Evolutionary conservation across 2,797 vertebrate genomes (phyloP).

Genomic region (Pygocentrus nattereri): DNA sequence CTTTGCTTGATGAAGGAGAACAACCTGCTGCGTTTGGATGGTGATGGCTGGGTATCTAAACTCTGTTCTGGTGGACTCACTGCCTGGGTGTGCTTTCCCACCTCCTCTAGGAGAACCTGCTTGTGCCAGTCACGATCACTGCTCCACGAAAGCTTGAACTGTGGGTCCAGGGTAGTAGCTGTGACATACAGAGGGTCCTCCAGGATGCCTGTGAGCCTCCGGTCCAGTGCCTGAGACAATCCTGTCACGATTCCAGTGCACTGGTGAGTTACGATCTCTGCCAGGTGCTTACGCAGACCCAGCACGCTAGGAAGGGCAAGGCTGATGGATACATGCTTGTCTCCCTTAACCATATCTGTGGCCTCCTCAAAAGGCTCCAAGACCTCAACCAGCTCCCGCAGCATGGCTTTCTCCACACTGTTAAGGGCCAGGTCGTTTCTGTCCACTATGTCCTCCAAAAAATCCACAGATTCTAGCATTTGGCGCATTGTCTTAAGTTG

Average conservation of each 20-base stretch:
- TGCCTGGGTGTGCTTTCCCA: slow-evolving; percentile 76
- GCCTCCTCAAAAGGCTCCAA: slow-evolving; percentile 84
- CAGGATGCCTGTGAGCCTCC: slow-evolving; percentile 74
- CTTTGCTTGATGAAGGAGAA: slow-evolving; percentile 87
- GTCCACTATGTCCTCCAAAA: slow-evolving; percentile 82
- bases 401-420: slow-evolving; percentile 72
- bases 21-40: slow-evolving; percentile 81
- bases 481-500: slow-evolving; percentile 82
- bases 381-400: slow-evolving; percentile 79
- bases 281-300: slow-evolving; percentile 83
- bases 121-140: slow-evolving; percentile 83
- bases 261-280: slow-evolving; percentile 76
- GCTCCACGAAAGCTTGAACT: slow-evolving; percentile 87
- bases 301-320: slow-evolving; percentile 82
- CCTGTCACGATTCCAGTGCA: slow-evolving; percentile 75
- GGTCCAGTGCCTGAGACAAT: slow-evolving; percentile 78
- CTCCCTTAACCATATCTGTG: slow-evolving; percentile 83
- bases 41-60: slow-evolving; percentile 71
- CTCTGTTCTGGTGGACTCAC: slow-evolving; percentile 64
- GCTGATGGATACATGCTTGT: slow-evolving; percentile 81
- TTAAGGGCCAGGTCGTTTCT: slow-evolving; percentile 75
- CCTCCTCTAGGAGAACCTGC: slow-evolving; percentile 80
- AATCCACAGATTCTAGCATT: slow-evolving; percentile 80
- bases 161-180: slow-evolving; percentile 82
- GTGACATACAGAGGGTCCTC: slow-evolving; percentile 82